Base-by-base conservation (phyloP, 2,113 vertebrate genomes). In the Oryzias curvinotus region DNA sequence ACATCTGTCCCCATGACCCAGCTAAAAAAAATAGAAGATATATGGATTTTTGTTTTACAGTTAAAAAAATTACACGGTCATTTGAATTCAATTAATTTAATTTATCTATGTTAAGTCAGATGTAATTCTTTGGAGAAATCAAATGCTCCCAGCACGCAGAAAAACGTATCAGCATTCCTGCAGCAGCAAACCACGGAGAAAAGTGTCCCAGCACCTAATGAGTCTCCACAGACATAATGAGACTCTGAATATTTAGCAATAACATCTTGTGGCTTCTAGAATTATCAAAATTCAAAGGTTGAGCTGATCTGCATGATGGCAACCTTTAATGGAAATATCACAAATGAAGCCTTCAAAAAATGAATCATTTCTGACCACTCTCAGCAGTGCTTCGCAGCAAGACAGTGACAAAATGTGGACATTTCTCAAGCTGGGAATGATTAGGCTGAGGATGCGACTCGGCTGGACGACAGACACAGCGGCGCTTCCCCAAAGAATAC, bases 341-440 rank as follows among this genome's bases (percentile, higher is more conserved):
- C 94, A 95, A 96, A 95, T 92, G 91, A 93, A 93, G 92, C 88
- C 90, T 90, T 93, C 88, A 94, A 93, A 95, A 93, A 92, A 96
- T 94, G 96, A 95, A 93, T 94, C 85, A 93, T 94, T 90, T 90
- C 91, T 91, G 93, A 89, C 91, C 93, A 89, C 88, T 93, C 95
- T 87, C 94, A 95, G 94, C 90, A 75, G 91, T 86, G 78, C 86
- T 62, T 93, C 95, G 65, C 95, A 93, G 95, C 93, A 70, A 88
- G 94, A 77, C 87, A 85, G 87, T 91, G 89, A 87, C 90, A 89
- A 94, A 93, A 92, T 15, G 77, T 68, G 82, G 86, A 91, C 94
- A 94, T 92, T 95, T 94, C 92, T 93, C 94, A 94, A 91, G 92
- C 90, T 86, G 91, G 66, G 91, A 81, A 92, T 95, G 95, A 98